Base-by-base conservation (phyloP, 1,140 invertebrate genomes). In the Tetramorium alpestre region DNA sequence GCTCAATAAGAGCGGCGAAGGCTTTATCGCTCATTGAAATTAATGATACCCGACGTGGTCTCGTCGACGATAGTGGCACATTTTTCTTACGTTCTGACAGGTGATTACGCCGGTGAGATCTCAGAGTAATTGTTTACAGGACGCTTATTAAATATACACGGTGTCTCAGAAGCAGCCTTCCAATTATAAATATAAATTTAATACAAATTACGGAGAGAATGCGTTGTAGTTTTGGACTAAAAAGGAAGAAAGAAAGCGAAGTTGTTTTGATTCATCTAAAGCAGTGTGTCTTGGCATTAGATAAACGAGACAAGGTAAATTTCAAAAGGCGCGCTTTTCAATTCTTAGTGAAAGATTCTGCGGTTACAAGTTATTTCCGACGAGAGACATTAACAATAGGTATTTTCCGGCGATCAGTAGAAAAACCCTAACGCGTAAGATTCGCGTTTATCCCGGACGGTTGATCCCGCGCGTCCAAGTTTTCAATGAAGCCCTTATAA, bases 401-500 rank as follows among this genome's bases (percentile, higher is more conserved):
- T 18, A 18, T 58, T 33, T 82, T 69, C 1, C 33, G 38, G 16
- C 16, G 56, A 62, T n/a, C 41, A 7, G 18, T 13, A 33, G 51
- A 72, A 70, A 72, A 16, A 33, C 28, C 44, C 54, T 47, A 69
- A 69, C 22, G 73, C 41, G 38, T 13, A 69, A 82, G 54, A 73
- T 56, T 33, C 65, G 51, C 33, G 18, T 38, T 60, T 13, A 80
- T 56, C 22, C 56, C 25, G 41, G 41, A 44, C 38, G 22, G 13
- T n/a, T 10, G 54, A 78, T 76, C 44, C 11, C 33, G 51, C 72
- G 13, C 77, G 85, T 16, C 28, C 75, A 88, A 91, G 82, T 92
- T 90, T 93, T 93, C 93, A 93, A 93, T 93, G 65, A 93, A 92
- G 89, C 91, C 92, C 92, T 92, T 93, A 93, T 93, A 93, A 92